phyloP scores from a whole-genome alignment of 2,797 vertebrate genomes.

The Intellagama lesueurii region DNA sequence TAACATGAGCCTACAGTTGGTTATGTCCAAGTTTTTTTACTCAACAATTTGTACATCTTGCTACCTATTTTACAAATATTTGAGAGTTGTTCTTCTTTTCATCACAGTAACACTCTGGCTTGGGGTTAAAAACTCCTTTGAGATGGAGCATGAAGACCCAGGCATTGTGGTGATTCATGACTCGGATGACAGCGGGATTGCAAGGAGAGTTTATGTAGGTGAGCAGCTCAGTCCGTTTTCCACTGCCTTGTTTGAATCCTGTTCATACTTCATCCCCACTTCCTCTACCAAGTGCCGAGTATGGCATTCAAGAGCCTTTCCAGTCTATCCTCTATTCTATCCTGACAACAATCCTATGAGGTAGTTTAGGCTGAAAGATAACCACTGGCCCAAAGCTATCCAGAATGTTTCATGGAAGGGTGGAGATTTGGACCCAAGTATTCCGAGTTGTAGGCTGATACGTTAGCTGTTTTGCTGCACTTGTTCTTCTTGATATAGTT shows the following conservation, averaged over 20 bases:
- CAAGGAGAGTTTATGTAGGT: conserved; percentile 76
- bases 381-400: background rate
- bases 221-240: conserved; percentile 42
- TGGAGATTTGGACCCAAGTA: background rate
- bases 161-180: conserved; percentile 75
- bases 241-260: background rate
- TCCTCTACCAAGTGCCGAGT: background rate
- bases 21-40: background rate
- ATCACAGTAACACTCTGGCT: conserved; percentile 39
- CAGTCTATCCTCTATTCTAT: background rate
- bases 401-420: background rate
- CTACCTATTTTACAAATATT: background rate
- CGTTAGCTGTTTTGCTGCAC: background rate
- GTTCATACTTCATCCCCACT: background rate
- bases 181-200: conserved; percentile 72
- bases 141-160: conserved; percentile 76
- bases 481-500: background rate
- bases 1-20: background rate
- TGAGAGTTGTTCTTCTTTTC: background rate
- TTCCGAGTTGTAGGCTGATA: background rate
- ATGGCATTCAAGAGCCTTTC: background rate
- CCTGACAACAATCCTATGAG: background rate
- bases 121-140: background rate
- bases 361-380: background rate
- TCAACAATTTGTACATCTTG: background rate